These are phyloP conservation scores for Lithodes maja DNA, from an alignment of 2,888 invertebrate species.

Conservation along the genomic window DNA sequence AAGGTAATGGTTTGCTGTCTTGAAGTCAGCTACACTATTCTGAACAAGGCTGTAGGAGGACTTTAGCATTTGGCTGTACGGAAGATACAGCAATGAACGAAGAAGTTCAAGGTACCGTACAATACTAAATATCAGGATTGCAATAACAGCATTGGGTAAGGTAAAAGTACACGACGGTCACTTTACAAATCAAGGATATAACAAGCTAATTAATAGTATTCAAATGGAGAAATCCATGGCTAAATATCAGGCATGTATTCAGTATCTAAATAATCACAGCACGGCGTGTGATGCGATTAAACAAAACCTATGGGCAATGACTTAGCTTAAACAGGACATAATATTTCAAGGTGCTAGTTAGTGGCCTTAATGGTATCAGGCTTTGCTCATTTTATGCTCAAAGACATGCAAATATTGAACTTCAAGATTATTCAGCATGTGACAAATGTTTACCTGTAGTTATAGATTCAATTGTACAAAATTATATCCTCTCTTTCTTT, in stretches of 20 bases:
- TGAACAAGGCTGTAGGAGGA: too few species aligned
- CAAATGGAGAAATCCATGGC: not conserved
- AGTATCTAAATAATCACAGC: not conserved
- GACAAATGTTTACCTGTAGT: not conserved
- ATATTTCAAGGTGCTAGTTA: not conserved
- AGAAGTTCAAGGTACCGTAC: not conserved
- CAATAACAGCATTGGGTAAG: too few species aligned
- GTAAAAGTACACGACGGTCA: too few species aligned
- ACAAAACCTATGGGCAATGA: not conserved
- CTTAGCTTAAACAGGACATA: not conserved
- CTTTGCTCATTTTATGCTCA: not conserved
- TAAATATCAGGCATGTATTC: not conserved
- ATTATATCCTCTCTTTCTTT: not conserved
- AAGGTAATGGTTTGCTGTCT: too few species aligned
- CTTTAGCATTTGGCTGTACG: too few species aligned
- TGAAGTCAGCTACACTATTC: too few species aligned
- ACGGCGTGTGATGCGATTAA: not conserved
- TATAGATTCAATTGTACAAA: not conserved
- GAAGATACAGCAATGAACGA: not conserved
- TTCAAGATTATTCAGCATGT: not conserved
- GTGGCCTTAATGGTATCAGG: not conserved
- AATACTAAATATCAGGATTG: too few species aligned
- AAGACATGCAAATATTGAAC: not conserved
- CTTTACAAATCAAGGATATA: too few species aligned
- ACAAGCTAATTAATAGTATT: not conserved